Evolutionary conservation across 2,797 vertebrate species (phyloP), one percentile per base, ranked within the genome.

Genomic region (Syngnathus rostellatus): DNA sequence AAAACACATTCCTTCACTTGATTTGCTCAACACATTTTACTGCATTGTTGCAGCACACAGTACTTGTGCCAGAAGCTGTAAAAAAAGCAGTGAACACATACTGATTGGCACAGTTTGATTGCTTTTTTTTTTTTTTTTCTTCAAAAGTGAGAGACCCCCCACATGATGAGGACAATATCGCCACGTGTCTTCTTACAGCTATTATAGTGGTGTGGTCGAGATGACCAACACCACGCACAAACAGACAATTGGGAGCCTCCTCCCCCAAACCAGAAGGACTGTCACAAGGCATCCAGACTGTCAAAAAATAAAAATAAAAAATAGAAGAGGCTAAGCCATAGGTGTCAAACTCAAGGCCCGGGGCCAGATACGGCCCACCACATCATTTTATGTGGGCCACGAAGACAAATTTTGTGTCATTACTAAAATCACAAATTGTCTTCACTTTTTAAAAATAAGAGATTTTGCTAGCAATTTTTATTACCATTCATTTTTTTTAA

Each of bases 1-100:
- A 16, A 67, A 25, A 61, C 68, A 69, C 68, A 74, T 77, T 78
- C 69, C 69, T 67, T 77, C 73, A 57, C 64, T 43, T 62, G 45
- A 45, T 62, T 62, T 62, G 60, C 60, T n/a, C 68, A 75, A 68
- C 68, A 53, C 68, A 74, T 73, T 74, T 70, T 65, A 68, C 25
- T 68, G 65, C 66, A 60, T 41, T 16, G 60, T 31, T 21, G 41
- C 12, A 45, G n/a, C 40, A 8, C 6, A 43, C 60, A 8, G 40
- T 9, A 14, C 40, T 21, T 45, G 21, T 25, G 41, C 21, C 14
- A 53, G 50, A 53, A 23, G 50, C 50, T 53, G n/a, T 21, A 21
- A 4, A 23, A 25, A 53, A 17, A 11, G n/a, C n/a, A 53, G n/a
- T 5, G 14, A 14, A 46, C 45, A 46, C 45, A 19, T 17, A 19